Conservation (phyloP, 2,113 vertebrate species). For the Colinus virginianus region DNA sequence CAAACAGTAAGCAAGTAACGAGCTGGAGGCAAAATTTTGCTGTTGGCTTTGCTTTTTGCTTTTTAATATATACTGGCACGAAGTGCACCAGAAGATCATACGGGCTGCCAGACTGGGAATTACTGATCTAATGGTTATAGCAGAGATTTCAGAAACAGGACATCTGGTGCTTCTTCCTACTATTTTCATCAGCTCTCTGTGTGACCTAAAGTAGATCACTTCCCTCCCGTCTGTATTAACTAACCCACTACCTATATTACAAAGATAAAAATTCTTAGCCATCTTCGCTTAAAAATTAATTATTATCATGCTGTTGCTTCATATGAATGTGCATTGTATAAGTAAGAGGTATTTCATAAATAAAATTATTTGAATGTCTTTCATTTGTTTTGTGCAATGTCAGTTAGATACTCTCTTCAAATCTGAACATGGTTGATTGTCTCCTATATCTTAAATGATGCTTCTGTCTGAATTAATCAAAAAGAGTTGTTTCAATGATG, state of each 20-base stretch:
- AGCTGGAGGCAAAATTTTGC: not conserved
- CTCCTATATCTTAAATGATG: conserved; percentile 11
- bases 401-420: conserved; percentile 5
- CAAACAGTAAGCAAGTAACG: conserved; percentile 1
- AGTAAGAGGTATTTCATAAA: conserved; percentile 25
- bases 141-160: conserved; percentile 24
- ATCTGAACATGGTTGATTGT: conserved; percentile 17
- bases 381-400: conserved; percentile 13
- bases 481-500: conserved; percentile 41
- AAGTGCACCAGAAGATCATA: not conserved
- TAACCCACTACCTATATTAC: not conserved
- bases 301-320: not conserved
- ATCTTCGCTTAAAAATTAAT: conserved; percentile 1
- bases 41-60: conserved; percentile 28
- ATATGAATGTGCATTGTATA: not conserved
- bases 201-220: not conserved
- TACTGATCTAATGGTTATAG: conserved; percentile 37
- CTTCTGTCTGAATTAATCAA: conserved; percentile 44
- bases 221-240: not conserved
- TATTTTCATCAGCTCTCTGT: not conserved
- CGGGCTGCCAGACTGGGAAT: not conserved
- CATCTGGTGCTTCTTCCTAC: conserved; percentile 25
- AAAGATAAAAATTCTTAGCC: not conserved
- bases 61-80: conserved; percentile 6
- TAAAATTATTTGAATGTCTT: not conserved